Percentiles rank a stretch among this genome's conserved stretches.
phyloP scores from a whole-genome alignment of 2,888 invertebrate species.

The Volucella bombylans region DNA sequence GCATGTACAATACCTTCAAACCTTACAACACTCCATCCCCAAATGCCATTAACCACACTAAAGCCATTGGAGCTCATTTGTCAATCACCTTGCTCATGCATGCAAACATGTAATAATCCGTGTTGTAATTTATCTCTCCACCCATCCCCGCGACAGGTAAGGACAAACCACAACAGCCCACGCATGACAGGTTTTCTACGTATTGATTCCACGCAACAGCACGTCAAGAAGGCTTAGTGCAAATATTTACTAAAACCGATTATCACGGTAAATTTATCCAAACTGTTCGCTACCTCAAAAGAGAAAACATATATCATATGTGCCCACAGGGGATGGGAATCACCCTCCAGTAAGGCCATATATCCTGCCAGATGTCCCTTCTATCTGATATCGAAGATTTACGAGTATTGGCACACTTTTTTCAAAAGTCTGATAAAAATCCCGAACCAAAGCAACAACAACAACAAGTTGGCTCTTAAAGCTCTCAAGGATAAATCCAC shows the following conservation, averaged over 20 bases:
- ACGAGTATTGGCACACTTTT: conserved; percentile 21
- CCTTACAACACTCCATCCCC: background rate
- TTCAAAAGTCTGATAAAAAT: too few relatives aligned
- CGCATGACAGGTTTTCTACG: background rate
- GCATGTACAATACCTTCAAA: too few relatives aligned
- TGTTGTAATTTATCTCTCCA: conserved; percentile 40
- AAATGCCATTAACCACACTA: background rate
- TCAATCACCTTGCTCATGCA: conserved; percentile 55
- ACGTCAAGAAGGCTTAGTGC: conserved; percentile 13
- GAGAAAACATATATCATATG: background rate
- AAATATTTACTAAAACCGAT: conserved; percentile 67
- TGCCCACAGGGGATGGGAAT: background rate
- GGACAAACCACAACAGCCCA: conserved; percentile 20
- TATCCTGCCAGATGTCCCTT: conserved; percentile 5
- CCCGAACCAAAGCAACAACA: too few relatives aligned
- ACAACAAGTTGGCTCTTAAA: conserved; percentile 28
- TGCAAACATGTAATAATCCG: conserved; percentile 42
- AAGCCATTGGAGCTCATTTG: conserved; percentile 36
- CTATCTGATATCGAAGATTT: conserved; percentile 41
- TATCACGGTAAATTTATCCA: conserved; percentile 70
- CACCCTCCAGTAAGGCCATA: background rate
- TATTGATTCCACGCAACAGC: conserved; percentile 30
- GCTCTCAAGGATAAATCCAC: conserved; percentile 36
- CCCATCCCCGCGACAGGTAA: conserved; percentile 46
- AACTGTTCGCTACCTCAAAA: conserved; percentile 44